A percentile compares a stretch with the other conserved stretches of the same genome.
phyloP scores from a whole-genome alignment of 2,888 invertebrate species.

The Acanthosepion pharaonis region DNA sequence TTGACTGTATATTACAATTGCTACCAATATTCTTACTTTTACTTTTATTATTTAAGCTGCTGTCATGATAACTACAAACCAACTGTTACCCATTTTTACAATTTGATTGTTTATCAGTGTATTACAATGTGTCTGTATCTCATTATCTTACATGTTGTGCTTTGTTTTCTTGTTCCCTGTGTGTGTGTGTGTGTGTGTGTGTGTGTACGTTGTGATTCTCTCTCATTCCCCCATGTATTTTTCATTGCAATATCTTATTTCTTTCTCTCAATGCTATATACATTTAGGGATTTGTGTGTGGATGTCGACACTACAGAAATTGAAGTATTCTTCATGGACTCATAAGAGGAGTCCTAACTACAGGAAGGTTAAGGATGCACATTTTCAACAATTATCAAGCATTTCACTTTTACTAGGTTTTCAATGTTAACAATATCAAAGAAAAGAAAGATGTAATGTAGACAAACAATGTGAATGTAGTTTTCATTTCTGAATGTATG shows the following conservation, averaged over 20 bases:
- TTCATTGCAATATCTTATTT: background rate
- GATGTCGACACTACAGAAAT: background rate
- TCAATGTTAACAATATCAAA: too few relatives aligned
- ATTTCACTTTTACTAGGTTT: too few relatives aligned
- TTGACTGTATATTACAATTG: conserved; percentile 15
- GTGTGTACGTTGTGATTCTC: background rate
- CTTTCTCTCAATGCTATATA: background rate
- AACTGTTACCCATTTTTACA: conserved; percentile 33
- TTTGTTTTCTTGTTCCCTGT: background rate
- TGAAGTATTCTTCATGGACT: too few relatives aligned
- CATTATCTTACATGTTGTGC: background rate
- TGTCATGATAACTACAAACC: background rate
- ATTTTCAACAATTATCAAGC: too few relatives aligned
- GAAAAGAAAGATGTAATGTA: too few relatives aligned
- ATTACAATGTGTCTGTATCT: background rate
- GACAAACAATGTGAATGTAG: too few relatives aligned
- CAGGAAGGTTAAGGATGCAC: too few relatives aligned
- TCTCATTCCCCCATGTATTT: background rate
- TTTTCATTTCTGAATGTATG: too few relatives aligned
- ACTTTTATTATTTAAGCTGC: background rate
- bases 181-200: background rate
- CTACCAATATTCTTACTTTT: background rate
- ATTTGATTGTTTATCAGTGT: conserved; percentile 5
- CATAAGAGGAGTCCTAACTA: too few relatives aligned
- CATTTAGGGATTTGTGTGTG: background rate